Base-by-base conservation (phyloP, 2,113 vertebrate species). In the Nettapus auritus region DNA sequence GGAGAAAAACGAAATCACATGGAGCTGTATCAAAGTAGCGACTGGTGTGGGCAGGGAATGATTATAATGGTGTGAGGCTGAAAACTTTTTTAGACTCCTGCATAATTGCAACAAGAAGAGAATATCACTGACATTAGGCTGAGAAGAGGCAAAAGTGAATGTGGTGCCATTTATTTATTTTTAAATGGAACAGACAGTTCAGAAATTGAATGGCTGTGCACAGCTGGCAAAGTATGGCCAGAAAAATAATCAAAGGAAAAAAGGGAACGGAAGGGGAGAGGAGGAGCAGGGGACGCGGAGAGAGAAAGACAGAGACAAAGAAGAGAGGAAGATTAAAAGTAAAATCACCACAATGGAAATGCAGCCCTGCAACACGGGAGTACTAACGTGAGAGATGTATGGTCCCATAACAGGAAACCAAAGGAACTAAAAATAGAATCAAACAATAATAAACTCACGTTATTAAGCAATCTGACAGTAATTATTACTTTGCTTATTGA, bases 1-100 rank as follows among this genome's bases (percentile, higher is more conserved):
- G 40, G 75, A 81, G n/a, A 89, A 76, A 95, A 28, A 5, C 57
- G 82, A 64, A 64, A 78, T 83, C 79, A 66, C 62, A 80, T 38
- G 14, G 44, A 95, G 53, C 38, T 79, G 8, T 77, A 83, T 83
- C 73, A 53, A 83, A 90, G 77, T 82, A 88, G 73, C 50, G 79
- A 81, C 33, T 62, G 59, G 48, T 79, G 59, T 86, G 84, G 85
- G 64, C 75, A 95, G 86, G 33, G 40, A 91, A 88, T 64, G 33
- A 76, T 85, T 90, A 52, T 71, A 88, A 88, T 25, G 76, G 44
- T 63, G 50, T 86, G 77, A 90, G 67, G 77, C 62, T 79, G 63
- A 88, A 63, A 92, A 87, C 81, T 75, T 93, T 93, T 94, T 88
- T 84, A 88, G 88, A 71, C n/a, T 84, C 44, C 55, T 79, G 74